These are phyloP conservation scores for Grus americana DNA, from an alignment of 2,113 vertebrate species.

Conservation along the genomic window DNA sequence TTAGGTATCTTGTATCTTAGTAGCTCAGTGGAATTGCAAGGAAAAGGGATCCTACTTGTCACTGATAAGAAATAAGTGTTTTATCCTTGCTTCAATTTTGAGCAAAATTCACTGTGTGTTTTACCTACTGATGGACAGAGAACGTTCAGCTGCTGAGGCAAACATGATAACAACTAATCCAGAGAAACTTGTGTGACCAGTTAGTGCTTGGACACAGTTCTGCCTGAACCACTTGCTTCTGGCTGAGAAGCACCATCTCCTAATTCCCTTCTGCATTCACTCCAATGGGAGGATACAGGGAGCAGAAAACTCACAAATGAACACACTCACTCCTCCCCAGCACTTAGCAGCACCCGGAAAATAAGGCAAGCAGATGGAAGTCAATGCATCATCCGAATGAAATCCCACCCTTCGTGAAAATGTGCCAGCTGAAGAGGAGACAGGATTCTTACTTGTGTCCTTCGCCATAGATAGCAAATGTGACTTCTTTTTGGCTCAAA, in stretches of 20 bases:
- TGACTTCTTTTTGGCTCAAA: neutral
- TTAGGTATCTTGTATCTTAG: slow-evolving; percentile 5
- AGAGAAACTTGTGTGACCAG: neutral
- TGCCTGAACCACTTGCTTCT: neutral
- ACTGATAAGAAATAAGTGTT: slow-evolving; percentile 1
- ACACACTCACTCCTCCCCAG: neutral
- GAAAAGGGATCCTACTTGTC: neutral
- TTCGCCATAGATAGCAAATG: slow-evolving; percentile 2
- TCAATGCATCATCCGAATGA: slow-evolving; percentile 42
- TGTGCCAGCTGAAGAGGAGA: slow-evolving; percentile 30
- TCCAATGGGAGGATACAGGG: neutral
- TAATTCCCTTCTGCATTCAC: neutral
- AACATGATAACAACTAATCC: neutral
- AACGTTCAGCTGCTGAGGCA: neutral
- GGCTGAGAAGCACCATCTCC: neutral
- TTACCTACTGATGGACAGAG: neutral
- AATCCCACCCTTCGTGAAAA: slow-evolving; percentile 24
- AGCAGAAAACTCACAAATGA: slow-evolving; percentile 23
- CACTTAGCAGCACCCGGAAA: slow-evolving; percentile 17
- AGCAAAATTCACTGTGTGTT: neutral
- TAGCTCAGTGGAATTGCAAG: neutral
- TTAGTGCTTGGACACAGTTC: neutral
- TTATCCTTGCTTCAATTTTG: neutral
- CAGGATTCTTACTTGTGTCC: neutral
- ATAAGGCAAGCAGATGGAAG: slow-evolving; percentile 54